These are phyloP conservation scores for Phyllopteryx taeniolatus DNA, from an alignment of 2,113 vertebrate genomes.

Conservation along the genomic window DNA sequence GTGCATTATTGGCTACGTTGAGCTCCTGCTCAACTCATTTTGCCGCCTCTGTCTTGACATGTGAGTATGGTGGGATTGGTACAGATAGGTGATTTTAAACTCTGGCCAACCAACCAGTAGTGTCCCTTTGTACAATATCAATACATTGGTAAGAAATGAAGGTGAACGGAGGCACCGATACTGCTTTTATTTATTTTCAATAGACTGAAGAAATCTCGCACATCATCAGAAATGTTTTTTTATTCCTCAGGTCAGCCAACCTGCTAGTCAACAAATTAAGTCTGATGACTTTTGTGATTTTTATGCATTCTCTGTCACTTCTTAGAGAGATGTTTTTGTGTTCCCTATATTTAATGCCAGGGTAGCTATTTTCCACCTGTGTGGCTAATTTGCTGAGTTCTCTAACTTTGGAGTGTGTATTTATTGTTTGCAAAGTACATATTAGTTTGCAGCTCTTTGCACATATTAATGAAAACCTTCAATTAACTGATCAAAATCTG, in stretches of 20 bases:
- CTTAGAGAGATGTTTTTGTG: background rate
- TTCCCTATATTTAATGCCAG: constrained; percentile 48
- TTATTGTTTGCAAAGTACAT: constrained; percentile 78
- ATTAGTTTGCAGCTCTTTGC: constrained; percentile 87
- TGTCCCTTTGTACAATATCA: constrained; percentile 11
- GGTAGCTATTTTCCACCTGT: constrained; percentile 79
- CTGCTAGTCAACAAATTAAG: constrained; percentile 41
- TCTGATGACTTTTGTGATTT: constrained; percentile 17
- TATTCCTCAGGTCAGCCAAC: constrained; percentile 72
- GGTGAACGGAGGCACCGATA: constrained; percentile 14
- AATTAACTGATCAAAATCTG: constrained; percentile 69
- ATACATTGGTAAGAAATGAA: background rate
- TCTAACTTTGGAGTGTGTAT: constrained; percentile 78
- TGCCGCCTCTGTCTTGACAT: constrained; percentile 22
- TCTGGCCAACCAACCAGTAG: constrained; percentile 77
- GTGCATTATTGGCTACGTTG: constrained; percentile 27
- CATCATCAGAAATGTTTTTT: background rate
- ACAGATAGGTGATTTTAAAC: constrained; percentile 34
- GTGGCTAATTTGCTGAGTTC: constrained; percentile 76
- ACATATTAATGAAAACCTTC: constrained; percentile 74
- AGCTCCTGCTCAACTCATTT: constrained; percentile 1
- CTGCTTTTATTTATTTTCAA: background rate
- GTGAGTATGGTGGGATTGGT: constrained; percentile 5
- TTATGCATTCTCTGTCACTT: background rate
- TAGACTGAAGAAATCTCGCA: background rate